These are phyloP conservation scores for Netta rufina DNA, from an alignment of 2,797 vertebrate species.

Conservation along the genomic window DNA sequence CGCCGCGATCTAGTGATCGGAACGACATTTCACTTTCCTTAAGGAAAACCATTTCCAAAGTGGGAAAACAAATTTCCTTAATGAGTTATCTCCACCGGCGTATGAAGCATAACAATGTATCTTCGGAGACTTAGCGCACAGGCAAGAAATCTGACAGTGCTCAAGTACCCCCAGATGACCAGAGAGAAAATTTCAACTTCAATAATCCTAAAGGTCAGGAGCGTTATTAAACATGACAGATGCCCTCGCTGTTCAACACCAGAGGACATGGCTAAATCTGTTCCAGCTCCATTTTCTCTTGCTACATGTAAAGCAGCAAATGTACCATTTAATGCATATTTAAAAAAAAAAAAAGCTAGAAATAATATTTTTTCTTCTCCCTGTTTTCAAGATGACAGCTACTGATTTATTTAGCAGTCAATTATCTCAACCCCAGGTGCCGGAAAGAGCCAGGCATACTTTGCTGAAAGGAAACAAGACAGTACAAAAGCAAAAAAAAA, in stretches of 20 bases:
- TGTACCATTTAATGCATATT: slow-evolving; percentile 7
- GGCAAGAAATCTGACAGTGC: not conserved
- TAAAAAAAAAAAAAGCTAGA: not conserved
- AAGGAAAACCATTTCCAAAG: slow-evolving; percentile 74
- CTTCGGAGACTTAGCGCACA: slow-evolving; percentile 33
- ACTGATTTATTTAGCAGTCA: slow-evolving; percentile 59
- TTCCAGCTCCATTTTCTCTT: slow-evolving; percentile 43
- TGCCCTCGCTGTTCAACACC: slow-evolving; percentile 26
- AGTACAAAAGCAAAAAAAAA: not conserved
- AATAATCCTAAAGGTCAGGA: slow-evolving; percentile 71
- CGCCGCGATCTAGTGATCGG: slow-evolving; percentile 41
- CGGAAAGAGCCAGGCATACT: slow-evolving; percentile 18
- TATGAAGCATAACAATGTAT: not conserved
- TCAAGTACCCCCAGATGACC: slow-evolving; percentile 49
- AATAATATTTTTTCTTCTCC: slow-evolving; percentile 28
- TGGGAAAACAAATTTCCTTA: slow-evolving; percentile 53
- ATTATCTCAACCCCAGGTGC: slow-evolving; percentile 44
- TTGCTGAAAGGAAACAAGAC: not conserved
- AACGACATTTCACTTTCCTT: slow-evolving; percentile 66
- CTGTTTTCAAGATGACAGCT: not conserved
- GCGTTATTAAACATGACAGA: slow-evolving; percentile 70
- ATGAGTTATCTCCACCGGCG: slow-evolving; percentile 43
- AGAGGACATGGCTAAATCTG: slow-evolving; percentile 53
- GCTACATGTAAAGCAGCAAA: slow-evolving; percentile 47
- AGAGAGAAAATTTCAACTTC: slow-evolving; percentile 69